Base-by-base conservation (phyloP, 2,113 vertebrate species). In the Anguilla japonica region DNA sequence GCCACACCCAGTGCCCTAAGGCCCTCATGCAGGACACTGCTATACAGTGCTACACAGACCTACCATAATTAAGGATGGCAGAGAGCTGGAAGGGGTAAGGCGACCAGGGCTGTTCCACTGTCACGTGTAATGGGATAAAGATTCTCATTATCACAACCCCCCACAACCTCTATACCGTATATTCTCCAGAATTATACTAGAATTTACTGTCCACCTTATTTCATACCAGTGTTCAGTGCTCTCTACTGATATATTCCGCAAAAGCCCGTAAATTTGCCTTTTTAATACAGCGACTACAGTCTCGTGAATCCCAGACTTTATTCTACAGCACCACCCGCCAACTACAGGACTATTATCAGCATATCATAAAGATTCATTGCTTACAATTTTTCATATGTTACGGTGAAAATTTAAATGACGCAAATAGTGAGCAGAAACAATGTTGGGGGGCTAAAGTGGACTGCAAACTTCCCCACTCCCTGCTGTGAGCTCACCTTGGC, bases 401-500 rank as follows among this genome's bases (percentile, higher is more conserved):
- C 2, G 15, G 3, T 60, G 15, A 60, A 60, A 15, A n/a, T 26
- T 4, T n/a, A 71, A 71, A n/a, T 26, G 7, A 75, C 0, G n/a
- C n/a, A 22, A 1, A 5, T 29, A 75, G 71, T 11, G n/a, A 34
- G 71, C 26, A 75, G 26, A n/a, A 75, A 34, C n/a, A 75, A 34
- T 34, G 5, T 26, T 26, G 1, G 71, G 26, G 71, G 26, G n/a
- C 0, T n/a, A 26, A 26, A 34, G 9, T 75, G n/a, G 20, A 11
- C 18, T 22, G 16, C 1, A 26, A 67, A 67, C 60, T 22, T 41
- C 43, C 43, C 16, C 43, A 39, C 50, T 50, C 84, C 85, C 53
- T 26, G 26, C 5, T 7, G 67, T 53, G 63, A 43, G 85, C 85
- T 86, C 79, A 86, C 85, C 79, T 86, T 86, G 79, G 85, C 43